phyloP scores from a whole-genome alignment of 2,888 invertebrate genomes.

The Anarsia innoxiella region DNA sequence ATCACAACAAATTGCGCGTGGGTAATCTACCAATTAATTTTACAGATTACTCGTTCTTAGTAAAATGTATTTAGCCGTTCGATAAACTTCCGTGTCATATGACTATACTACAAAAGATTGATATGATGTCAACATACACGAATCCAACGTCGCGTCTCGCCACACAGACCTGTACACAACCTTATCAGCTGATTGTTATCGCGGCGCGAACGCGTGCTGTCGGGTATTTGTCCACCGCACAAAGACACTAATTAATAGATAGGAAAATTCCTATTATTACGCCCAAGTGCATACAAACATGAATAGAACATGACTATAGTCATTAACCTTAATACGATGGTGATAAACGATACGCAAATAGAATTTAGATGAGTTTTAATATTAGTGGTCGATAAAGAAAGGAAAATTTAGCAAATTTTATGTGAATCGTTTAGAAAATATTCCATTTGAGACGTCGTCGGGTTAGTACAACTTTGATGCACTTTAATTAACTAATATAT shows the following conservation, averaged over 20 bases:
- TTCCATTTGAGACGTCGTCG: too few relatives aligned
- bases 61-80: too few relatives aligned
- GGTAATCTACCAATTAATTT: too few relatives aligned
- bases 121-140: too few relatives aligned
- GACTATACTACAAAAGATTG: too few relatives aligned
- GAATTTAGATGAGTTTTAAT: conserved; percentile 44
- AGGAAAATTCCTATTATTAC: conserved; percentile 68
- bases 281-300: conserved; percentile 40
- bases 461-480: too few relatives aligned
- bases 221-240: conserved; percentile 26
- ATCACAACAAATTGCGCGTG: too few relatives aligned
- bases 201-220: conserved; percentile 39
- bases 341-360: conserved; percentile 52
- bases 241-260: conserved; percentile 47
- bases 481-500: too few relatives aligned
- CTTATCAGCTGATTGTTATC: conserved; percentile 23
- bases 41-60: too few relatives aligned
- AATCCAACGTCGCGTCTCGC: too few relatives aligned
- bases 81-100: too few relatives aligned
- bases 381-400: conserved; percentile 47
- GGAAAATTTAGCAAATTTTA: conserved; percentile 62
- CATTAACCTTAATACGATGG: conserved; percentile 55
- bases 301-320: conserved; percentile 34
- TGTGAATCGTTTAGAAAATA: conserved; percentile 35
- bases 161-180: not conserved